These are phyloP conservation scores for Bos taurus DNA, from an alignment of 2,113 vertebrate species.

Conservation along the genomic window DNA sequence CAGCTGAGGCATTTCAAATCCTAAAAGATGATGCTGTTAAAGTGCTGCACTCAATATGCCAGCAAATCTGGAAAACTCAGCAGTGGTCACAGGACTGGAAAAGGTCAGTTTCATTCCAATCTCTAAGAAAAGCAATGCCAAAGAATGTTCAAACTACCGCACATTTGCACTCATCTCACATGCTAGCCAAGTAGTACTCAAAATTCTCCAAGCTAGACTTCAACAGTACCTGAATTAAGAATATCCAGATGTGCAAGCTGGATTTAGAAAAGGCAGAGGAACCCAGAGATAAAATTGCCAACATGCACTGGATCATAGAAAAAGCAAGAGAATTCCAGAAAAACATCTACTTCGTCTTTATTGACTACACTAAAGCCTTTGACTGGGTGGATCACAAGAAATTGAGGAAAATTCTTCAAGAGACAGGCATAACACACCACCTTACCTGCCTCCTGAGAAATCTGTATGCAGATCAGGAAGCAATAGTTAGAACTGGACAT, in stretches of 20 bases:
- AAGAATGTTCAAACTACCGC: background rate
- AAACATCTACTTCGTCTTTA: background rate
- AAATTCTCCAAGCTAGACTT: background rate
- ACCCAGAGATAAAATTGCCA: background rate
- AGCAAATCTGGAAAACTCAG: background rate
- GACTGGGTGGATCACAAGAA: background rate
- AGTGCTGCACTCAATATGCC: background rate
- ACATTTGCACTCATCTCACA: background rate
- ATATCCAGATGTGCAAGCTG: background rate
- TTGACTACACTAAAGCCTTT: background rate
- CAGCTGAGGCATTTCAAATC: background rate
- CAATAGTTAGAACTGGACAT: background rate
- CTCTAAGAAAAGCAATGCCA: background rate
- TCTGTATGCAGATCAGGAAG: background rate
- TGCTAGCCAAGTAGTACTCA: background rate
- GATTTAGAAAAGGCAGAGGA: background rate
- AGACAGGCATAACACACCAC: background rate
- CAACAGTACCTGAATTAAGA: background rate
- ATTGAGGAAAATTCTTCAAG: background rate
- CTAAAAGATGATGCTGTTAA: background rate
- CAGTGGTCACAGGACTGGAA: background rate
- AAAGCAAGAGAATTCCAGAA: background rate
- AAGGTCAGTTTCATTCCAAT: background rate
- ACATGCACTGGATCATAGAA: background rate
- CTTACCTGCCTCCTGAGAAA: background rate